Base-by-base conservation (phyloP, 2,888 invertebrate species). In the Cybosia mesomella region DNA sequence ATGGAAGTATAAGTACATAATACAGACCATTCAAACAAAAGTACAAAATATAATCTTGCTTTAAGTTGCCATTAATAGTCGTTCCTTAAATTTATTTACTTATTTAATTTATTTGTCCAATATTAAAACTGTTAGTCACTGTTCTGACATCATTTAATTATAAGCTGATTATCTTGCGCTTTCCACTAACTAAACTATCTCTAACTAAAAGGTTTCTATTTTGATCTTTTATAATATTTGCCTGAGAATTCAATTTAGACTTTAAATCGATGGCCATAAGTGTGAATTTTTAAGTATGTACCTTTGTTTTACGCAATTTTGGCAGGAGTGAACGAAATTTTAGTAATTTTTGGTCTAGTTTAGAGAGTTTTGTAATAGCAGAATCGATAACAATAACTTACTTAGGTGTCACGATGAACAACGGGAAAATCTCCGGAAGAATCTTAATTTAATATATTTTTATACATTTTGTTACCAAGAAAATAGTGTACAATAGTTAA, bases 51-150 rank as follows among this genome's bases (percentile, higher is more conserved):
- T 61, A 54, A 57, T 58, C n/a, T 67, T 58, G 49, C 32, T 28
- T 62, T 66, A 21, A 28, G 70, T 58, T 84, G 82, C 81, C 82
- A 84, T 83, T 28, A 80, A 58, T 64, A 72, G 34, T 79, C 66
- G 82, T 83, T 83, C 77, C 77, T 81, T 76, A n/a, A 49, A 18
- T 7, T 36, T 39, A 39, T 7, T 36, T 34, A 54, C 54, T 54
- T 61, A 49, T 43, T 39, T 18, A 22, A 54, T 63, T 54, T 61
- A 49, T 43, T 39, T 18, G 36, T 10, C 36, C n/a, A 24, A n/a
- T 67, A 21, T 18, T 13, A 18, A 28, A 59, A 59, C 54, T n/a
- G 36, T 43, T 55, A 49, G 34, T 54, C 36, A 57, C 57, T 57
- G 18, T 57, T 55, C 22, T 55, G 24, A 24, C 4, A 3, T 55